A percentile compares a stretch with the other conserved stretches of the same genome.
These are phyloP conservation scores for Lydus trimaculatus DNA, from an alignment of 2,888 invertebrate genomes.

Conservation along the genomic window DNA sequence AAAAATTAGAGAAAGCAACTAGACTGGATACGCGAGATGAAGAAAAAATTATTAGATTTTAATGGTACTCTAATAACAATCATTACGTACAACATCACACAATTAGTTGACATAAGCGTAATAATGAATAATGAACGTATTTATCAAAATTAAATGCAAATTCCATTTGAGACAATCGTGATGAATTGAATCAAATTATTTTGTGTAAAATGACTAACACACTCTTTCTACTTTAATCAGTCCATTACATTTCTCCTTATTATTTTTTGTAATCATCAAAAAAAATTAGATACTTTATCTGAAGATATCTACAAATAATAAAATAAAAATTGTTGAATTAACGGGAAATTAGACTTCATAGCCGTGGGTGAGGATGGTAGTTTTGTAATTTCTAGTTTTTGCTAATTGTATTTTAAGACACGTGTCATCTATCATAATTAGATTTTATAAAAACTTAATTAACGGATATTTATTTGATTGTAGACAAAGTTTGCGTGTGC, in stretches of 20 bases:
- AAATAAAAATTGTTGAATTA: not conserved
- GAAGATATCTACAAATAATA: not conserved
- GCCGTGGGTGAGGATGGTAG: not conserved
- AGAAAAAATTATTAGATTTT: slow-evolving; percentile 33
- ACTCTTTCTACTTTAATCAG: not conserved
- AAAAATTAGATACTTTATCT: not conserved
- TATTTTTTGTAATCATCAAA: not conserved
- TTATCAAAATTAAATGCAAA: slow-evolving; percentile 14
- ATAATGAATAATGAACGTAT: slow-evolving; percentile 27
- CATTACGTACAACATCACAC: slow-evolving; percentile 19
- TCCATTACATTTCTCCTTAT: not conserved
- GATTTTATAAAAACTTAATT: not conserved
- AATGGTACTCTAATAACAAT: slow-evolving; percentile 32
- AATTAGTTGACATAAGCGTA: slow-evolving; percentile 21
- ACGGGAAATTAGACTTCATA: not conserved
- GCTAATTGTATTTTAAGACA: not conserved
- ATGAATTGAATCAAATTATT: not conserved
- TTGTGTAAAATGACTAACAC: no score
- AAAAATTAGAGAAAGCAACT: not conserved
- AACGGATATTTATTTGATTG: no score
- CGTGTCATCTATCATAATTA: not conserved
- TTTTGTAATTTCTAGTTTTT: not conserved
- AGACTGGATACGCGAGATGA: not conserved
- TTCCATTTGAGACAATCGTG: not conserved
- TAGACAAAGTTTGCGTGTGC: not conserved